A percentile compares a stretch with the other conserved stretches of the same genome.
Evolutionary conservation across 2,888 invertebrate species (phyloP).

Genomic region (Watsonalla cultraria): DNA sequence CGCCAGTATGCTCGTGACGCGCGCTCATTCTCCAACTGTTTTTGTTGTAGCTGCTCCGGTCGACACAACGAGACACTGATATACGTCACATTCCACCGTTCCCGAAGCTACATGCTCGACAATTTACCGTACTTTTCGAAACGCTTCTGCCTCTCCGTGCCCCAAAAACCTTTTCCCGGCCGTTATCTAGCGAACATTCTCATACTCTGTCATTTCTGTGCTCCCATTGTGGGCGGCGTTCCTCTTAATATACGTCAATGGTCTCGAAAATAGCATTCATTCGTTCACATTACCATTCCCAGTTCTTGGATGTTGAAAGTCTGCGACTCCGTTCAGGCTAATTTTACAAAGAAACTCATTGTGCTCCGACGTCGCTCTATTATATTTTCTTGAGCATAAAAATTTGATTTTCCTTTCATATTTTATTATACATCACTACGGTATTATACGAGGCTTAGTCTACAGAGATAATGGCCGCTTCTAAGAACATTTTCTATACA

Average conservation of each 20-base stretch:
- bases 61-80: constrained; percentile 26
- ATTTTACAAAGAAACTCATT: constrained; percentile 1
- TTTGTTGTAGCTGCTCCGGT: constrained; percentile 35
- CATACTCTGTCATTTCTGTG: constrained; percentile 30
- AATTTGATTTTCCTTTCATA: constrained; percentile 14
- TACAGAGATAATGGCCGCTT: constrained; percentile 34
- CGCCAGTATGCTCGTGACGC: constrained; percentile 42
- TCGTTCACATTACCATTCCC: constrained; percentile 22
- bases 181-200: constrained; percentile 25
- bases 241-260: constrained; percentile 27
- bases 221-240: constrained; percentile 23
- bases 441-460: constrained; percentile 27
- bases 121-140: constrained; percentile 35
- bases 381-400: constrained; percentile 2
- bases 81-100: constrained; percentile 30
- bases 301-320: constrained; percentile 17
- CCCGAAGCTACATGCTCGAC: constrained; percentile 18
- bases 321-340: constrained; percentile 1
- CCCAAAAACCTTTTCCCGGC: constrained; percentile 29
- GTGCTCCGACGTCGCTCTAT: background rate
- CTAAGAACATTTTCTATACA: constrained; percentile 31
- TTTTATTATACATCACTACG: constrained; percentile 14
- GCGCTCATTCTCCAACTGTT: constrained; percentile 52
- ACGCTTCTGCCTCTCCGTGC: constrained; percentile 22
- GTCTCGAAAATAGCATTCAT: constrained; percentile 24